Evolutionary conservation across 1,140 invertebrate species (phyloP).

Genomic region (Atta texana): DNA sequence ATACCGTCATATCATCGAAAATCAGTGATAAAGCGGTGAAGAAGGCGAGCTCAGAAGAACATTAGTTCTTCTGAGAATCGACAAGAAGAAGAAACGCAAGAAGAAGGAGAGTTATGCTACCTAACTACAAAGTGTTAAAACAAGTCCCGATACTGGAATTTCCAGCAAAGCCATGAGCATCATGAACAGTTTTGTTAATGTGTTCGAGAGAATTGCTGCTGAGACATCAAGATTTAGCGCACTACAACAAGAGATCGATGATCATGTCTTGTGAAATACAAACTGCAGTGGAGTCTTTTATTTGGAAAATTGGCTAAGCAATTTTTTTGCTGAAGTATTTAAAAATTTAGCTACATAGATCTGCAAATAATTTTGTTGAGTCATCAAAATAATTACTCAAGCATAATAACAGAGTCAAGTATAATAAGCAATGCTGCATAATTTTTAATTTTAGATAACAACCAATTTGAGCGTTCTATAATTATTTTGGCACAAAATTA

Average conservation of each 20-base stretch:
- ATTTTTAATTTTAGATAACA: no score
- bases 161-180: slow-evolving; percentile 88
- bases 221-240: slow-evolving; percentile 90
- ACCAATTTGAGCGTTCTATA: no score
- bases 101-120: slow-evolving; percentile 90
- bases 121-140: slow-evolving; percentile 91
- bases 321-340: no score
- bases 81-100: slow-evolving; percentile 87
- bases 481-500: no score
- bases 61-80: slow-evolving; percentile 82
- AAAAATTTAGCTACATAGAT: no score
- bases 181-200: slow-evolving; percentile 89
- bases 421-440: no score
- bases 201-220: slow-evolving; percentile 90
- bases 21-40: slow-evolving; percentile 80
- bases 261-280: slow-evolving; percentile 70
- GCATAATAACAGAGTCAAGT: no score
- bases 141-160: slow-evolving; percentile 90
- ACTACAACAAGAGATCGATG: slow-evolving; percentile 89
- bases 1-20: slow-evolving; percentile 82
- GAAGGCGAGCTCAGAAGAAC: slow-evolving; percentile 86
- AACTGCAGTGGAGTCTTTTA: slow-evolving; percentile 86
- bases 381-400: no score
- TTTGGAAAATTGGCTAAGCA: slow-evolving; percentile 88
- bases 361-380: no score